Evolutionary conservation across 1,140 invertebrate genomes (phyloP), one percentile per base, ranked within the genome.

Genomic region (Tetramorium alpestre): DNA sequence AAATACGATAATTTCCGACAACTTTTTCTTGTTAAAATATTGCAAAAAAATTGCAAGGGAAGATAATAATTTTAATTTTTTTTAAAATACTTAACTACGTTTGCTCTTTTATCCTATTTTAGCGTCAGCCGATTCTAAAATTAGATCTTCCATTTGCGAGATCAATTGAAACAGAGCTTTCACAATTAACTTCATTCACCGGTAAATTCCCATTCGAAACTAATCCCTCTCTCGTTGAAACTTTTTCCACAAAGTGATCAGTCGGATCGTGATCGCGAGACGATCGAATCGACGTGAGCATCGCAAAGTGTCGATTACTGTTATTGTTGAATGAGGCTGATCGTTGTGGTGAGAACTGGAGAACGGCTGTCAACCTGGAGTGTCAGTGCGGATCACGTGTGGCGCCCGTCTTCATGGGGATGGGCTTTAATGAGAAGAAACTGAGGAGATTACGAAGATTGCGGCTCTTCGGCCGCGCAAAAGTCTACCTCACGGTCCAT

Each of bases 381-480:
- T 95, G 94, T 92, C 94, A 94, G 94, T 95, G 94, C 91, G 94
- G 94, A 93, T 95, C 94, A 93, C 94, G 94, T 92, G 94, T 94
- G 86, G 86, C 93, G 93, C 94, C 94, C 94, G 93, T 94, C 92
- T 94, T 95, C 90, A 92, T 94, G 93, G 94, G 93, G 92, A 96
- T 96, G 96, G 96, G 96, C 92, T 96, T 96, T 93, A 96, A 95
- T 94, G 96, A 96, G 87, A 96, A 96, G 94, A 96, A 96, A 92
- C 94, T 96, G 94, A 94, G 95, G 93, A 95, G 96, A 89, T 94
- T 96, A 89, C 94, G 96, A 92, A 96, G 95, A 93, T 96, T 96
- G 93, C 96, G 96, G 92, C 96, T 96, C 90, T 96, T 96, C 93
- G 96, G 96, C 93, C 95, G 96, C 91, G 96, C 96, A 85, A 96